Percentiles rank a stretch among this genome's conserved stretches.
phyloP scores from a whole-genome alignment of 2,888 invertebrate species.

The Tortricodes alternella region DNA sequence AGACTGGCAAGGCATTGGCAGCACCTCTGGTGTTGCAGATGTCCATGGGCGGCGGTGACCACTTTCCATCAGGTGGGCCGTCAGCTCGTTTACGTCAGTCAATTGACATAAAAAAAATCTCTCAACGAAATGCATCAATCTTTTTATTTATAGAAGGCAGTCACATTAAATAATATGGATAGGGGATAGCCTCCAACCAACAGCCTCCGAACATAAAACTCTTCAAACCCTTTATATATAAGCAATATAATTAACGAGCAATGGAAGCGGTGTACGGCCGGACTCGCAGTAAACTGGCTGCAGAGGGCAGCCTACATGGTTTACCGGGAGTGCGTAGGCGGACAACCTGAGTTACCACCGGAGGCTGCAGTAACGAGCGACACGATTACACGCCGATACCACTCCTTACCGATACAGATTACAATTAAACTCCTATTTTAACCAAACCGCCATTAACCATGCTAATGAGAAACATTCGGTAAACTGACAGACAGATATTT shows the following conservation, averaged over 20 bases:
- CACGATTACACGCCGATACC: conserved; percentile 48
- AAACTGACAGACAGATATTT: conserved; percentile 48
- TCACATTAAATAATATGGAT: too few relatives aligned
- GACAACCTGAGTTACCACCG: conserved; percentile 56
- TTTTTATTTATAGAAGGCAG: too few relatives aligned
- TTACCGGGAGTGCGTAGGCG: conserved; percentile 55
- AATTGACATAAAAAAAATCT: too few relatives aligned
- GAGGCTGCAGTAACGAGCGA: conserved; percentile 47
- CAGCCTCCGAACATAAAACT: conserved; percentile 1
- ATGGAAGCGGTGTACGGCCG: conserved; percentile 33
- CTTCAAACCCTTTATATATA: conserved; percentile 30
- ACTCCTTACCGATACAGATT: conserved; percentile 41
- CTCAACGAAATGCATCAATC: too few relatives aligned
- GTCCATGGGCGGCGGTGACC: too few relatives aligned
- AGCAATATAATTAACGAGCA: conserved; percentile 36
- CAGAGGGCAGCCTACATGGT: conserved; percentile 41
- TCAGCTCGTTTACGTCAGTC: too few relatives aligned
- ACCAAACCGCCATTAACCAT: conserved; percentile 42
- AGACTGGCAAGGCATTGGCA: too few relatives aligned
- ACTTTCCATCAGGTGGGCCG: too few relatives aligned
- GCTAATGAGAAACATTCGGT: conserved; percentile 51
- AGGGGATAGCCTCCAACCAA: too few relatives aligned
- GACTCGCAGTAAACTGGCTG: conserved; percentile 43
- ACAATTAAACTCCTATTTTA: conserved; percentile 46
- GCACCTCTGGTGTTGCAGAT: too few relatives aligned